A percentile compares a stretch with the other conserved stretches of the same genome.
Conservation (phyloP, 2,797 vertebrate species). For the Melanotaenia trifasciata region DNA sequence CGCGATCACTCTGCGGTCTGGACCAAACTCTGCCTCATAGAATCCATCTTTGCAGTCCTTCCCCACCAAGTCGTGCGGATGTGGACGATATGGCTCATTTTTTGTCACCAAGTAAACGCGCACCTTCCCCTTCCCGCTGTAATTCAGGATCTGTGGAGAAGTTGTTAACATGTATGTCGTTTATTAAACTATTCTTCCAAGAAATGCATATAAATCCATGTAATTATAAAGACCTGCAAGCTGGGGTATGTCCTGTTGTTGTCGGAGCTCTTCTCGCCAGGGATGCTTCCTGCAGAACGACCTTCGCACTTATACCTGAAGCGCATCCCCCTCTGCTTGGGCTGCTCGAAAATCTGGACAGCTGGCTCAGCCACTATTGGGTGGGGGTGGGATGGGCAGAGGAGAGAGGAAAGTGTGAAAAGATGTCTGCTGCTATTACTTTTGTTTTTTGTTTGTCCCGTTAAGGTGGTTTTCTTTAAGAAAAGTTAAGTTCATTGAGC, state of each 20-base stretch:
- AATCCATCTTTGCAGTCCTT: slow-evolving; percentile 97
- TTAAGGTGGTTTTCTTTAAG: too few relatives aligned
- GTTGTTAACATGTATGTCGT: not conserved
- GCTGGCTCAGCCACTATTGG: slow-evolving; percentile 88
- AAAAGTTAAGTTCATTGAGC: not conserved
- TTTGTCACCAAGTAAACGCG: slow-evolving; percentile 95
- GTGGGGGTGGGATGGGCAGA: not conserved
- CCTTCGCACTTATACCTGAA: slow-evolving; percentile 99
- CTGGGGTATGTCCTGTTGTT: slow-evolving; percentile 96
- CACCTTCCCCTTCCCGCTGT: slow-evolving; percentile 91
- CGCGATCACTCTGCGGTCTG: slow-evolving; percentile 93
- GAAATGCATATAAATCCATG: not conserved
- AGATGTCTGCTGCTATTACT: not conserved
- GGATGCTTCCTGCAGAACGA: slow-evolving; percentile 97
- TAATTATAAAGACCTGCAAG: slow-evolving; percentile 86
- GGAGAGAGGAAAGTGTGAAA: not conserved
- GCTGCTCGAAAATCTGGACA: slow-evolving; percentile 94
- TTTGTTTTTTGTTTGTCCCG: not conserved
- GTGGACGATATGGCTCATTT: slow-evolving; percentile 93
- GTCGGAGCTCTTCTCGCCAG: slow-evolving; percentile 93
- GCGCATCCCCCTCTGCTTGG: slow-evolving; percentile 96
- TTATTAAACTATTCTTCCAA: not conserved
- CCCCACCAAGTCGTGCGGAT: slow-evolving; percentile 97
- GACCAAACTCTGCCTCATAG: slow-evolving; percentile 96
- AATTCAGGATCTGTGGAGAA: slow-evolving; percentile 88